Conservation (phyloP, 2,888 invertebrate genomes). For the Eledona agricola region DNA sequence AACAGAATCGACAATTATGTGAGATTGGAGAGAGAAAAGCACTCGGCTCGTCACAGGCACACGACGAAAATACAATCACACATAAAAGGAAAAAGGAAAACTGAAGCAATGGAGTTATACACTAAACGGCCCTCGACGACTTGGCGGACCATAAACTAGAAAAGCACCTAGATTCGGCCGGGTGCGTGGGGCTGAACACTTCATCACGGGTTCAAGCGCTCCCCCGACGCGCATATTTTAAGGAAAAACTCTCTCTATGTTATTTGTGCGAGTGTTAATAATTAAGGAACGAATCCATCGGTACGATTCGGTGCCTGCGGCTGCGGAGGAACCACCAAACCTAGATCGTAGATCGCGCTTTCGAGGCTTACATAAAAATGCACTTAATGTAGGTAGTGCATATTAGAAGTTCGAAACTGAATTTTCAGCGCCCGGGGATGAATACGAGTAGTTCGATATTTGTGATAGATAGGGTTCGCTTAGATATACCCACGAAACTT, state of each 20-base stretch:
- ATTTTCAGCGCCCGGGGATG: conserved; percentile 4
- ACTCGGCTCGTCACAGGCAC: too few species aligned
- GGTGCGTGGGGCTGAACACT: conserved; percentile 14
- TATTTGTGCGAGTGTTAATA: too few species aligned
- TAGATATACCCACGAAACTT: neutral
- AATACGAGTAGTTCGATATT: conserved; percentile 4
- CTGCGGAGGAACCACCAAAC: too few species aligned
- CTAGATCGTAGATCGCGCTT: conserved; percentile 12
- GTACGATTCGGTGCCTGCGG: too few species aligned
- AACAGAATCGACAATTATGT: too few species aligned
- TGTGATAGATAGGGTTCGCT: neutral
- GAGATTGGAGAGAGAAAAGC: too few species aligned
- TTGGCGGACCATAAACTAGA: conserved; percentile 19
- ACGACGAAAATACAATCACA: too few species aligned
- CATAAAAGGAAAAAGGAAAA: too few species aligned
- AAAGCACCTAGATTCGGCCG: conserved; percentile 10
- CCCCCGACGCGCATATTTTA: conserved; percentile 21
- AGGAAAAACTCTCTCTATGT: conserved; percentile 17
- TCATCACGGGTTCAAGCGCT: conserved; percentile 24
- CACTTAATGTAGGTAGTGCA: conserved; percentile 11
- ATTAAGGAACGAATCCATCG: too few species aligned
- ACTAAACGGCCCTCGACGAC: conserved; percentile 24
- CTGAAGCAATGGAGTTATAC: too few species aligned
- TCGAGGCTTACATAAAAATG: conserved; percentile 19
- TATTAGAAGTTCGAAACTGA: conserved; percentile 11